Conservation (phyloP, 2,888 invertebrate species). For the Diarsia mendica region DNA sequence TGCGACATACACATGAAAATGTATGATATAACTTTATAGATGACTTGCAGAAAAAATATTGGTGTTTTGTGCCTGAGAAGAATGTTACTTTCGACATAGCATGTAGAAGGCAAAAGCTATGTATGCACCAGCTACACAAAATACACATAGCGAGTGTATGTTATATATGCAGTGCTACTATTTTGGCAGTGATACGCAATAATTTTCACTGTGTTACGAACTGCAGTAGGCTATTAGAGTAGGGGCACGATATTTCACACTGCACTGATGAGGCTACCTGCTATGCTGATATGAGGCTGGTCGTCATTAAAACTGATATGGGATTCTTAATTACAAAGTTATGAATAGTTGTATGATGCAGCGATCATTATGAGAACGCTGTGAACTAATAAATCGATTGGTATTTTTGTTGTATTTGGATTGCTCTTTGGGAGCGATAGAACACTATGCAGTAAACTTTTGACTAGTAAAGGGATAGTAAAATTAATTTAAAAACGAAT, state of each 20-base stretch:
- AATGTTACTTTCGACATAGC: neutral
- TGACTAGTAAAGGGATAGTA: too few relatives aligned
- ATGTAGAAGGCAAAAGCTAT: neutral
- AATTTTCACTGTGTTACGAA: slow-evolving; percentile 71
- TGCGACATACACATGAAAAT: too few relatives aligned
- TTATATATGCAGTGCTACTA: slow-evolving; percentile 38
- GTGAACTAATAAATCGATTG: neutral
- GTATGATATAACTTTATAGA: too few relatives aligned
- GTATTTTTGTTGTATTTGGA: neutral
- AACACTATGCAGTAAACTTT: neutral
- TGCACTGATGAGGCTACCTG: slow-evolving; percentile 67
- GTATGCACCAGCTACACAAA: neutral
- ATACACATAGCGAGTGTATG: neutral
- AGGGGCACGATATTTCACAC: slow-evolving; percentile 72
- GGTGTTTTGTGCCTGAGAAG: neutral
- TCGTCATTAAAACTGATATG: neutral
- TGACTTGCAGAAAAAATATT: neutral
- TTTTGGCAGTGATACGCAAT: slow-evolving; percentile 70
- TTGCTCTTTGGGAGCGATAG: neutral
- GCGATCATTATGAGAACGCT: neutral
- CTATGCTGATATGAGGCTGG: slow-evolving; percentile 45
- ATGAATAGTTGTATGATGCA: slow-evolving; percentile 9
- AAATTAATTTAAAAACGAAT: too few relatives aligned
- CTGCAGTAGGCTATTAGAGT: slow-evolving; percentile 67
- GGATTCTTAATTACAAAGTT: neutral